Conservation (phyloP, 2,113 vertebrate genomes). For the Engystomops pustulosus region DNA sequence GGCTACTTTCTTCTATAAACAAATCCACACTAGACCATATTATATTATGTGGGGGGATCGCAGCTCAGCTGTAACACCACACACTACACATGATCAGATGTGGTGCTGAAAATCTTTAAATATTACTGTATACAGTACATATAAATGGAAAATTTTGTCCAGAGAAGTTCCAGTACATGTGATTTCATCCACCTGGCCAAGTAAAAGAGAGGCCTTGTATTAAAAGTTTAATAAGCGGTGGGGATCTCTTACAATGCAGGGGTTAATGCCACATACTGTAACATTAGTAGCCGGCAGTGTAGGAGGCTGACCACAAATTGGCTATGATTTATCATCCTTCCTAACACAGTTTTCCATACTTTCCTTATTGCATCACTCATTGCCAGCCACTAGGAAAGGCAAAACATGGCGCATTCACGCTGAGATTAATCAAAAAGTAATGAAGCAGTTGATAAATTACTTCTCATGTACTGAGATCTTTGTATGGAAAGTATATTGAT, state of each 20-base stretch:
- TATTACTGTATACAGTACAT: too few relatives aligned
- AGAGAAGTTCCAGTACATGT: too few relatives aligned
- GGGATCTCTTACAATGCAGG: neutral
- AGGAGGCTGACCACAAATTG: neutral
- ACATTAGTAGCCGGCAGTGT: constrained; percentile 42
- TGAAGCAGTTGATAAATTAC: too few relatives aligned
- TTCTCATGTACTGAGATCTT: too few relatives aligned
- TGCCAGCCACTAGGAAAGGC: neutral
- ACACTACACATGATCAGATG: too few relatives aligned
- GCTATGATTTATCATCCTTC: neutral
- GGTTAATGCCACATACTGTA: constrained; percentile 13
- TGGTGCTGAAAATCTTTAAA: too few relatives aligned
- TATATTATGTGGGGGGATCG: too few relatives aligned
- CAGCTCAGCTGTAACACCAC: too few relatives aligned
- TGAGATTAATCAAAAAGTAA: constrained; percentile 2
- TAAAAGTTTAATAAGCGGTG: neutral
- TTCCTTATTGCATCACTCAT: constrained; percentile 35
- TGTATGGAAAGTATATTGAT: neutral
- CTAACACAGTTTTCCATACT: constrained; percentile 32
- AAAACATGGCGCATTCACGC: neutral
- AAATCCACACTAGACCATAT: too few relatives aligned
- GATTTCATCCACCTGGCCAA: neutral
- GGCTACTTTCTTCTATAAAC: too few relatives aligned
- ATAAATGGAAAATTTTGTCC: too few relatives aligned
- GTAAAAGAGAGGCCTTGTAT: neutral